Evolutionary conservation across 2,888 invertebrate genomes (phyloP), one percentile per base, ranked within the genome.

Genomic region (Malachius bipustulatus): DNA sequence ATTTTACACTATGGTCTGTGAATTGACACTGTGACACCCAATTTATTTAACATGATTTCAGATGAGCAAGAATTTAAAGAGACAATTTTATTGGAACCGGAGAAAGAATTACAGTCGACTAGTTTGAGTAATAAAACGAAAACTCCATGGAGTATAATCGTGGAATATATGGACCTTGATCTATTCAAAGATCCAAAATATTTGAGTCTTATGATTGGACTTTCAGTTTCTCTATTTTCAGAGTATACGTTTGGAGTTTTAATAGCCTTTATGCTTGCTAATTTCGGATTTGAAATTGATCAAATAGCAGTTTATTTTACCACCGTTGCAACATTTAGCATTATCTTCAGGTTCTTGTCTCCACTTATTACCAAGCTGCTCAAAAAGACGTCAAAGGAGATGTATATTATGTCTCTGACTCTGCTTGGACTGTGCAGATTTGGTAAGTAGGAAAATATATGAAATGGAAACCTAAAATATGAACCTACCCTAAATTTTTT

Each of bases 211-310:
- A 67, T 77, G 63, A 38, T 77, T 30, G 80, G 80, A 10, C 61
- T 80, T 54, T 75, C 79, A 0, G 55, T 79, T 19, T 78, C 77
- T 1, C 66, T 76, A 4, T 75, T 77, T 48, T 76, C 76, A 0
- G 81, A 81, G 54, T 66, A 75, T 0, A 80, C 78, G 49, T 81
- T 81, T 51, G 73, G 77, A 0, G 52, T 76, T 9, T 50, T 80
- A 31, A 66, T 75, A 3, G 78, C 79, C 2, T 73, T 80, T 31
- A 78, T 81, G 38, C 57, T 81, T 11, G 66, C 64, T 28, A 80
- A 80, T 45, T 70, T 74, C 61, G 55, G 66, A 13, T 69, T 77
- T 46, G 60, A 64, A 16, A 76, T 70, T 0, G 49, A 62, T 4
- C 60, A 74, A 44, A 76, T 75, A 34, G 77, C 79, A 1, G 65